Evolutionary conservation across 2,888 invertebrate species (phyloP).

Genomic region (Creontiades dilutus): DNA sequence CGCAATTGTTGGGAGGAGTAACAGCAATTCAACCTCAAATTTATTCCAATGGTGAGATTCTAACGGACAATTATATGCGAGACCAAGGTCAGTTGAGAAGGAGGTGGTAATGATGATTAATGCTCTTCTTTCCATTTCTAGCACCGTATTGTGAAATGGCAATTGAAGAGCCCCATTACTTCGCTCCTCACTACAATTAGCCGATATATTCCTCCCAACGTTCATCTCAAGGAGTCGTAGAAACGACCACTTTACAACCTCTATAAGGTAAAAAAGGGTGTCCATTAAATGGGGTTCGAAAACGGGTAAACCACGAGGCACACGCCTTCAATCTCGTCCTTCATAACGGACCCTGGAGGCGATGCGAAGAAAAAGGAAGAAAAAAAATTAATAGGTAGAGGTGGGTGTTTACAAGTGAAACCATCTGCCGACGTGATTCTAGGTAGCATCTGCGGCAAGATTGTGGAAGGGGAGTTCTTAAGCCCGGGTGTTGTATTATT

Average conservation of each 20-base stretch:
- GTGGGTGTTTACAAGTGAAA: slow-evolving; percentile 71
- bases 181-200: neutral
- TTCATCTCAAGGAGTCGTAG: slow-evolving; percentile 34
- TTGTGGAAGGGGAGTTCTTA: slow-evolving; percentile 31
- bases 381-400: slow-evolving; percentile 68
- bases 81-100: no score
- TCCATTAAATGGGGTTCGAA: slow-evolving; percentile 62
- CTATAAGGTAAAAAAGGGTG: slow-evolving; percentile 21
- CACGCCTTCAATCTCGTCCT: slow-evolving; percentile 63
- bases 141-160: neutral
- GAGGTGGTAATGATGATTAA: no score
- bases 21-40: no score
- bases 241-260: slow-evolving; percentile 39
- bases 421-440: slow-evolving; percentile 71
- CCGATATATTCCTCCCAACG: slow-evolving; percentile 35
- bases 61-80: no score
- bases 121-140: no score
- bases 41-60: no score
- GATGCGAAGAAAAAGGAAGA: slow-evolving; percentile 26
- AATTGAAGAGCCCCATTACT: neutral
- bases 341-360: slow-evolving; percentile 68
- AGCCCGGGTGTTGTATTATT: slow-evolving; percentile 70
- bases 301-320: slow-evolving; percentile 71
- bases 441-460: slow-evolving; percentile 66
- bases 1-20: no score